Evolutionary conservation across 2,113 vertebrate species (phyloP).

Genomic region (Ancistrus triradiatus): DNA sequence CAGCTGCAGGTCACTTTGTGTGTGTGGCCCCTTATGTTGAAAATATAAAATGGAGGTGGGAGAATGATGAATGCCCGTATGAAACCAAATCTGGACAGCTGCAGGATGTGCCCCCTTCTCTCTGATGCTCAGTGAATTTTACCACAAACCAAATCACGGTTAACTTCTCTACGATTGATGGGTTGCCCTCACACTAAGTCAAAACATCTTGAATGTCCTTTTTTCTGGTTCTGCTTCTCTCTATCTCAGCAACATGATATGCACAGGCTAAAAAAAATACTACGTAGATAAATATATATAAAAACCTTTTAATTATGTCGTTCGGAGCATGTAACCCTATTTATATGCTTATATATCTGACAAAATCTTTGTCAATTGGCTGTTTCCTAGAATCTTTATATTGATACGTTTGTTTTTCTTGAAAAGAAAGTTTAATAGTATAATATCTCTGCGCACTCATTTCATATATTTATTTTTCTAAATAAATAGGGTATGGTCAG

Average conservation of each 20-base stretch:
- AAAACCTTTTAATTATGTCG: too few species aligned
- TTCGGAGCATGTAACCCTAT: too few species aligned
- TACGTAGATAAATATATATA: not conserved
- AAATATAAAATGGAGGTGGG: conserved; percentile 37
- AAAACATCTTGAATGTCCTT: conserved; percentile 44
- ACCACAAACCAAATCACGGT: conserved; percentile 47
- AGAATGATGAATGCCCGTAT: conserved; percentile 48
- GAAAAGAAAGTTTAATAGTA: too few species aligned
- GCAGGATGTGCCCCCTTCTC: conserved; percentile 45
- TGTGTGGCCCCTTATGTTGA: conserved; percentile 35
- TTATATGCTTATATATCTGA: too few species aligned
- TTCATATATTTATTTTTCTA: too few species aligned
- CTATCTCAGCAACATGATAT: not conserved
- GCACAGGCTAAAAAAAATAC: too few species aligned
- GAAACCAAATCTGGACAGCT: conserved; percentile 49
- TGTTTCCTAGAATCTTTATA: too few species aligned
- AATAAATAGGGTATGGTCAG: too few species aligned
- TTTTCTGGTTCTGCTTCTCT: conserved; percentile 7
- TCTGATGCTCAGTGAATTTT: conserved; percentile 51
- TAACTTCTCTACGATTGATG: conserved; percentile 47
- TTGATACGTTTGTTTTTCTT: too few species aligned
- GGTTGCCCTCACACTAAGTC: conserved; percentile 33
- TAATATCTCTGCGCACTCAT: too few species aligned
- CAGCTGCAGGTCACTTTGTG: conserved; percentile 36
- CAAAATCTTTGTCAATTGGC: too few species aligned